These are phyloP conservation scores for Paratilapia polleni DNA, from an alignment of 2,113 vertebrate species.

Conservation along the genomic window DNA sequence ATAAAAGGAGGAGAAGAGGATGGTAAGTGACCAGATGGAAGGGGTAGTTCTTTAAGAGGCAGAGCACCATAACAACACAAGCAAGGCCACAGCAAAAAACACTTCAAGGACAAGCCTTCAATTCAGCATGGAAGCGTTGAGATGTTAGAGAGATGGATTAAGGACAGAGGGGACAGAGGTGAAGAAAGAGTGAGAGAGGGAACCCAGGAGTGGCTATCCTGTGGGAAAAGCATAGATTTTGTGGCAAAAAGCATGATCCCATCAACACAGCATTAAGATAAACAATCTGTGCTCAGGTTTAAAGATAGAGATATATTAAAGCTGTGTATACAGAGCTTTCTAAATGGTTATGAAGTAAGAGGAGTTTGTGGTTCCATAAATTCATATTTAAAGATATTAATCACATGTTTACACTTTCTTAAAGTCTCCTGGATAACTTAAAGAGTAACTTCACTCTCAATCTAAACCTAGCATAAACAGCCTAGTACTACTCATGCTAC, in stretches of 20 bases:
- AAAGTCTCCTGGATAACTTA: too few species aligned
- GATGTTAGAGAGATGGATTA: slow-evolving; percentile 22
- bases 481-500: neutral
- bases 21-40: neutral
- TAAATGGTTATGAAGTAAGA: neutral
- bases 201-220: neutral
- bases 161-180: slow-evolving; percentile 24
- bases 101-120: slow-evolving; percentile 23
- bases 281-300: neutral
- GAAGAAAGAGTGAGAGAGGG: neutral
- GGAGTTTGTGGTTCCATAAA: neutral
- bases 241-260: neutral
- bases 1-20: neutral
- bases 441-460: too few species aligned
- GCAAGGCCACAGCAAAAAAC: slow-evolving; percentile 26
- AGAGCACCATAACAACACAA: slow-evolving; percentile 32
- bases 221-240: neutral
- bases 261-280: neutral
- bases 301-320: neutral
- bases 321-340: neutral
- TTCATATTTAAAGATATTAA: neutral
- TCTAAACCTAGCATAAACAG: too few species aligned
- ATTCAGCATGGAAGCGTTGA: neutral
- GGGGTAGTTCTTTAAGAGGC: slow-evolving; percentile 26
- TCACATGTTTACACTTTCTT: neutral